Conservation (phyloP, 2,797 vertebrate species). For the Anguilla pacifica region DNA sequence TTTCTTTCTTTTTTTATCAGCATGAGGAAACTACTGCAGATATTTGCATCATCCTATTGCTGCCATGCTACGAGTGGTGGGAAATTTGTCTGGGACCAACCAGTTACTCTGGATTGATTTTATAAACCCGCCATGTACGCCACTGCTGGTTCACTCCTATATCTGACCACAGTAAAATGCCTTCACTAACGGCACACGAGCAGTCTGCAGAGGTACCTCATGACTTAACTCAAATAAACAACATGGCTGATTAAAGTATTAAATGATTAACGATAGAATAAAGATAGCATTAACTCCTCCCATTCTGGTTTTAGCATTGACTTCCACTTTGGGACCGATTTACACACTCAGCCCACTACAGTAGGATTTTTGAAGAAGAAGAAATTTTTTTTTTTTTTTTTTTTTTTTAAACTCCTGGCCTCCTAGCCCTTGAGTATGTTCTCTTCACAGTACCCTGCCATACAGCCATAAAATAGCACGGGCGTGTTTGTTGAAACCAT, state of each 20-base stretch:
- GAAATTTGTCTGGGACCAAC: not conserved
- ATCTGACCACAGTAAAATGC: not conserved
- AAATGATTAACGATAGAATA: too few relatives aligned
- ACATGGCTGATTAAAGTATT: too few relatives aligned
- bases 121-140: too few relatives aligned
- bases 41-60: not conserved
- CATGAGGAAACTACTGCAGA: not conserved
- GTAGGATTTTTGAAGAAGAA: not conserved
- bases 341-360: not conserved
- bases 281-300: too few relatives aligned
- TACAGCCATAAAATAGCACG: not conserved
- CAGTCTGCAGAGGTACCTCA: too few relatives aligned
- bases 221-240: too few relatives aligned
- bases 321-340: not conserved
- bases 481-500: not conserved
- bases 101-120: not conserved
- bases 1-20: not conserved
- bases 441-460: not conserved
- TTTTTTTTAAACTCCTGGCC: not conserved
- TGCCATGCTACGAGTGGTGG: not conserved
- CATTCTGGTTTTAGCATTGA: not conserved
- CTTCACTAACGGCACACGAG: not conserved
- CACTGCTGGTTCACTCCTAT: too few relatives aligned
- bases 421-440: not conserved
- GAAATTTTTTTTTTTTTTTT: not conserved